Base-by-base conservation (phyloP, 1,140 invertebrate genomes). In the Octopus bimaculoides region DNA sequence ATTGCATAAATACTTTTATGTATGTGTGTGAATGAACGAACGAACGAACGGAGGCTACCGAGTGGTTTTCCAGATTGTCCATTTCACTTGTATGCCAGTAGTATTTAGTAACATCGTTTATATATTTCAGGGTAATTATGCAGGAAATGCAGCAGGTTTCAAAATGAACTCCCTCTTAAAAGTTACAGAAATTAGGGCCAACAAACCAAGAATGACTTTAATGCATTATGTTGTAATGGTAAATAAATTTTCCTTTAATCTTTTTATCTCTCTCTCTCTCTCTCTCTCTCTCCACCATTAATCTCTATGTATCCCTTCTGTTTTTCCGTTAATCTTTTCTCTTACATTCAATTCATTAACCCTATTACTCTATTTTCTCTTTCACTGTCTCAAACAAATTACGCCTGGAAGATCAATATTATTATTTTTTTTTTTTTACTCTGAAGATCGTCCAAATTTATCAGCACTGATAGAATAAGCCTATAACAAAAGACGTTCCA, bases 201-300 rank as follows among this genome's bases (percentile, higher is more conserved):
- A 99, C 89, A 98, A 98, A 88, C 97, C 97, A 1, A 95, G 96
- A 78, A 97, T 99, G 94, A 98, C 97, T 91, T 92, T 99, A 7
- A 95, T 99, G 84, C 97, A 99, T 90, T 98, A 96, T 87, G 96
- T 99, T 12, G 96, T 88, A 26, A 84, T 85, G 86, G 88, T 89
- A 79, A 85, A 82, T 84, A 54, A 69, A 5, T 53, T 9, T 61
- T 61, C 1, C 1, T 17, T 12, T 12, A 12, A 9, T 12, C 17
- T 61, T 61, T 61, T 17, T 12, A 61, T 17, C 1, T 9, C 4
- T 61, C 9, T 12, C 1, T 61, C 7, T 61, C 7, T 61, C 17
- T 9, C 56, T 9, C 7, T 12, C 9, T 12, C 17, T 61, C 17
- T 12, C 56, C 56, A 61, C 17, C 56, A 17, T 3, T 61, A 61